Evolutionary conservation across 1,140 invertebrate genomes (phyloP).

Genomic region (Ceratosolen fusciceps): DNA sequence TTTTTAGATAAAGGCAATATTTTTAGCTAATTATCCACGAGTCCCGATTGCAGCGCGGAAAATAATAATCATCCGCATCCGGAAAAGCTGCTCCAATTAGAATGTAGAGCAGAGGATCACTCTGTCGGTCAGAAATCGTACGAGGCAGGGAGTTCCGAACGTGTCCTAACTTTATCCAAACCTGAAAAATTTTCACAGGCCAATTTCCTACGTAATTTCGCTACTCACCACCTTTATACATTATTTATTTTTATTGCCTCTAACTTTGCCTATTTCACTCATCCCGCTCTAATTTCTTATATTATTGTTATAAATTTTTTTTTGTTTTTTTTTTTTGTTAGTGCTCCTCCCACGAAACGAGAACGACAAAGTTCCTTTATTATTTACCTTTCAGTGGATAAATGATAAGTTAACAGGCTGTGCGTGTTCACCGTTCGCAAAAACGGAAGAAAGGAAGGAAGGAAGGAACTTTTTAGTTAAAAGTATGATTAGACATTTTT

Average conservation of each 20-base stretch:
- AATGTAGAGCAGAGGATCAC: background rate
- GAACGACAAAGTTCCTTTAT: too few species aligned
- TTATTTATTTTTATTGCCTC: background rate
- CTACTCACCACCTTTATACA: background rate
- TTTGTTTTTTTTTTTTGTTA: too few species aligned
- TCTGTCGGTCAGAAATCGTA: background rate
- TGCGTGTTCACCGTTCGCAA: too few species aligned
- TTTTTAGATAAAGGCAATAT: conserved; percentile 9
- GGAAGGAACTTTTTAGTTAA: too few species aligned
- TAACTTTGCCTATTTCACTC: background rate
- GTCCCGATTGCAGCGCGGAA: background rate
- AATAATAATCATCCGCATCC: conserved; percentile 12
- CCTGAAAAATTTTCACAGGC: background rate
- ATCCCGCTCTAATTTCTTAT: background rate
- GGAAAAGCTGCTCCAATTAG: conserved; percentile 3
- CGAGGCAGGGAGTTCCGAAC: background rate
- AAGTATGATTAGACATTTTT: too few species aligned
- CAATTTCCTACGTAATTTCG: background rate
- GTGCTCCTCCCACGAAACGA: too few species aligned
- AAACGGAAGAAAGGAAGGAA: too few species aligned
- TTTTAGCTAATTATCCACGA: conserved; percentile 37
- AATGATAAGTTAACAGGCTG: too few species aligned
- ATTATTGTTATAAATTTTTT: background rate
- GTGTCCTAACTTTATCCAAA: background rate
- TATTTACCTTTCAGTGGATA: too few species aligned